Conservation (phyloP, 1,140 invertebrate species). For the Notospermus geniculatus region DNA sequence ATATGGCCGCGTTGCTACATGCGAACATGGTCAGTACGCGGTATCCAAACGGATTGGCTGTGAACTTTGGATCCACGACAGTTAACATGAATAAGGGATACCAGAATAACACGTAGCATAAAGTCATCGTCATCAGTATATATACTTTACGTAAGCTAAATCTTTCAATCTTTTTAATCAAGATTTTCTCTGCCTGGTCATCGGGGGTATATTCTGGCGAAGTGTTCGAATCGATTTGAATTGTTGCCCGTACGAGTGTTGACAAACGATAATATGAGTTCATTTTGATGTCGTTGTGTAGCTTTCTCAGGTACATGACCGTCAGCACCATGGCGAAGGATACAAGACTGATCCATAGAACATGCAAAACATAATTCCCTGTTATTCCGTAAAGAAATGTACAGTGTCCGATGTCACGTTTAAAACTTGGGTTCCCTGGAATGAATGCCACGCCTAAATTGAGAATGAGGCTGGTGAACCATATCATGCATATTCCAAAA, state of each 20-base stretch:
- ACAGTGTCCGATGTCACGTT: conserved; percentile 69
- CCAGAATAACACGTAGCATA: conserved; percentile 83
- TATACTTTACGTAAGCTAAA: conserved; percentile 28
- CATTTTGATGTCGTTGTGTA: conserved; percentile 70
- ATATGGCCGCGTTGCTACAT: conserved; percentile 56
- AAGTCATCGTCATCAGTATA: conserved; percentile 65
- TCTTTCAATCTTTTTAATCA: conserved; percentile 23
- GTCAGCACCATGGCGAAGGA: conserved; percentile 83
- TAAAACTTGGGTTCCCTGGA: conserved; percentile 38
- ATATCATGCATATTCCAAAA: conserved; percentile 90
- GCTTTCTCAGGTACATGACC: conserved; percentile 77
- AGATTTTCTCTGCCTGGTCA: conserved; percentile 25
- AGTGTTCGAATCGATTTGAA: conserved; percentile 28
- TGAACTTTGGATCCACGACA: conserved; percentile 57
- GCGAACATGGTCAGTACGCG: conserved; percentile 37
- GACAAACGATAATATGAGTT: conserved; percentile 34
- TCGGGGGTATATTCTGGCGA: conserved; percentile 10
- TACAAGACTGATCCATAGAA: conserved; percentile 85
- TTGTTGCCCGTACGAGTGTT: conserved; percentile 35
- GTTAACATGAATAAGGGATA: conserved; percentile 84
- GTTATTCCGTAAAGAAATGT: conserved; percentile 73
- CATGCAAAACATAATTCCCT: conserved; percentile 83
- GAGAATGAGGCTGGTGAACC: conserved; percentile 79
- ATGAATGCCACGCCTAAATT: conserved; percentile 85
- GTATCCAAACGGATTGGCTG: conserved; percentile 29